phyloP scores from a whole-genome alignment of 1,140 invertebrate genomes.

The Euura saliciscinereae region DNA sequence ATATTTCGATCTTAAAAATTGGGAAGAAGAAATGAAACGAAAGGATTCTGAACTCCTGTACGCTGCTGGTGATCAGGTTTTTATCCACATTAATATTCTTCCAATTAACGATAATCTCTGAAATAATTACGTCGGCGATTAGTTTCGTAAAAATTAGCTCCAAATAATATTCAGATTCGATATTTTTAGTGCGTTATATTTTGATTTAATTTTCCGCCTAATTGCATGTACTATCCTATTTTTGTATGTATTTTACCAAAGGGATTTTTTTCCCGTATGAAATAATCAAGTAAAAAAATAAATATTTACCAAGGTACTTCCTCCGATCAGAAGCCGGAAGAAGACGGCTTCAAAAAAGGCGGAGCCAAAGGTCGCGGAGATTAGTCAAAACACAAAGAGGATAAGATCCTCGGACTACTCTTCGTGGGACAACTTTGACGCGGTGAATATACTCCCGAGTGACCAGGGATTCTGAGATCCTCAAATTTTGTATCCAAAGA shows the following conservation, averaged over 20 bases:
- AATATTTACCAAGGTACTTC: conserved; percentile 47
- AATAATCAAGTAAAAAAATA: conserved; percentile 4
- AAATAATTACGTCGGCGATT: conserved; percentile 9
- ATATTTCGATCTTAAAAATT: conserved; percentile 78
- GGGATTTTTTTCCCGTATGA: no score
- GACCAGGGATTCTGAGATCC: no score
- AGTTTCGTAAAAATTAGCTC: conserved; percentile 10
- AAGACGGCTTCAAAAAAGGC: conserved; percentile 46
- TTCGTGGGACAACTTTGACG: conserved; percentile 84
- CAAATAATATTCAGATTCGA: conserved; percentile 22
- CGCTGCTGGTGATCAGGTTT: conserved; percentile 31
- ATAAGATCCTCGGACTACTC: conserved; percentile 69
- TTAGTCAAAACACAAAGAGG: conserved; percentile 44
- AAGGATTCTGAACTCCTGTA: conserved; percentile 70
- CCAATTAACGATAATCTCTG: conserved; percentile 16
- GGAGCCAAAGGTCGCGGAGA: conserved; percentile 30
- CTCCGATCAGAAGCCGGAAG: conserved; percentile 62
- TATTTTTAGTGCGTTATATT: no score
- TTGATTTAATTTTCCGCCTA: no score
- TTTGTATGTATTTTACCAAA: conserved; percentile 17
- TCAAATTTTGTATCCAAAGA: not conserved
- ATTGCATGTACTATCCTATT: no score
- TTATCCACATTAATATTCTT: conserved; percentile 5
- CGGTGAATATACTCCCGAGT: conserved; percentile 58
- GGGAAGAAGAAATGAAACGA: conserved; percentile 84